These are phyloP conservation scores for Hermatobates lingyangjiaoensis DNA, from an alignment of 1,140 invertebrate genomes.

Conservation along the genomic window DNA sequence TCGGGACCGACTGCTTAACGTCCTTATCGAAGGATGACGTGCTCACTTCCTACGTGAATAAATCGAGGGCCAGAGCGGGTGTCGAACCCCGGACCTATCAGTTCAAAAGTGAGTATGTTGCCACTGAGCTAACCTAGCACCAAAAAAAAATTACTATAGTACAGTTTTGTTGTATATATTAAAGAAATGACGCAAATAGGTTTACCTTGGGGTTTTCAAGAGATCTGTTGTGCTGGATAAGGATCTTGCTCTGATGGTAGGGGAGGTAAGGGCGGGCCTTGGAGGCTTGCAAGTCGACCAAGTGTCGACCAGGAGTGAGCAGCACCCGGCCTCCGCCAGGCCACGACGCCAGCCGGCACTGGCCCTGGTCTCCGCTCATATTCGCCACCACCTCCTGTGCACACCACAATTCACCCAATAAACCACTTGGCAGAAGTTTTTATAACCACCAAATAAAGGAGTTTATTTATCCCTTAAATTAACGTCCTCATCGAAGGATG, in stretches of 20 bases:
- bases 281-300: slow-evolving; percentile 50
- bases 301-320: slow-evolving; percentile 33
- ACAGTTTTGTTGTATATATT: neutral
- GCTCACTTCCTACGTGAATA: too few relatives aligned
- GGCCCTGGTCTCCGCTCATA: slow-evolving; percentile 41
- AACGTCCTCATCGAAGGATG: too few relatives aligned
- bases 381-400: slow-evolving; percentile 39
- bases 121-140: too few relatives aligned
- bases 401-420: too few relatives aligned
- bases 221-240: slow-evolving; percentile 49
- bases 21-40: too few relatives aligned
- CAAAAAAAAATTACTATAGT: neutral
- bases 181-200: neutral
- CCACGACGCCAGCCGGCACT: slow-evolving; percentile 34
- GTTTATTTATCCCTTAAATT: too few relatives aligned
- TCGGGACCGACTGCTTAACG: too few relatives aligned
- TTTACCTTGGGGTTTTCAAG: slow-evolving; percentile 47
- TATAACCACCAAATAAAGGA: too few relatives aligned
- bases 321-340: slow-evolving; percentile 33
- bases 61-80: too few relatives aligned
- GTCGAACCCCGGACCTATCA: too few relatives aligned
- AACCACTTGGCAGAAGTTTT: too few relatives aligned
- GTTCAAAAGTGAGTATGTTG: too few relatives aligned
- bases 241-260: slow-evolving; percentile 57
- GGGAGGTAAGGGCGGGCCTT: slow-evolving; percentile 28